These are phyloP conservation scores for Sphaeridia pumilis DNA, from an alignment of 2,888 invertebrate species.

Conservation along the genomic window DNA sequence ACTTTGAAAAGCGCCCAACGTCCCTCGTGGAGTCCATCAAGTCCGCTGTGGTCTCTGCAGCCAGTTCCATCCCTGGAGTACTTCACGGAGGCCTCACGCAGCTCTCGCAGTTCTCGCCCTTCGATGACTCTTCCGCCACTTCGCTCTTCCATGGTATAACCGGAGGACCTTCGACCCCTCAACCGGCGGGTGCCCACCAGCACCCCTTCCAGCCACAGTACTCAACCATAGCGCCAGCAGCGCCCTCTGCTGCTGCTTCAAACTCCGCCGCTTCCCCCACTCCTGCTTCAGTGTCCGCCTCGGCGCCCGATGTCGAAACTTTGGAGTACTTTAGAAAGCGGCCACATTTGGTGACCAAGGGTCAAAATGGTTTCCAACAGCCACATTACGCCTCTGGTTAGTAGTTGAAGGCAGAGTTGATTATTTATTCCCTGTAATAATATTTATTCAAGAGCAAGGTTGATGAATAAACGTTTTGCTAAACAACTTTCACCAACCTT, in stretches of 20 bases:
- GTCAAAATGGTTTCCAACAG: slow-evolving; percentile 5
- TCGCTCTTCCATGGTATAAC: not conserved
- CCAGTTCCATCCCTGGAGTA: slow-evolving; percentile 20
- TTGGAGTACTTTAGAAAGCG: slow-evolving; percentile 31
- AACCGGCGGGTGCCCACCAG: not conserved
- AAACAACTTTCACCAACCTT: slow-evolving; percentile 1
- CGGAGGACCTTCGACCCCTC: too few relatives aligned
- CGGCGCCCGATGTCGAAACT: slow-evolving; percentile 19
- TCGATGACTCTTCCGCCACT: slow-evolving; percentile 14
- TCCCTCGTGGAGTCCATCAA: slow-evolving; percentile 15
- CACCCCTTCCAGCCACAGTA: not conserved
- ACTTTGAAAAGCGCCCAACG: slow-evolving; percentile 3
- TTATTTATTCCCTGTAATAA: slow-evolving; percentile 9
- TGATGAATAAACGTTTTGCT: slow-evolving; percentile 2
- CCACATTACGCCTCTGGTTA: slow-evolving; percentile 12
- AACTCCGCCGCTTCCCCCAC: not conserved
- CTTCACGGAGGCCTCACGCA: slow-evolving; percentile 27
- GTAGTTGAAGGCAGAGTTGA: slow-evolving; percentile 1
- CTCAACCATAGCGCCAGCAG: not conserved
- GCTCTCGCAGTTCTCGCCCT: slow-evolving; percentile 12
- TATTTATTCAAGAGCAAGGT: slow-evolving; percentile 1
- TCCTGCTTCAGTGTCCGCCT: not conserved
- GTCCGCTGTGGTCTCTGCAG: slow-evolving; percentile 18
- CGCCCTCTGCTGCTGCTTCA: not conserved
- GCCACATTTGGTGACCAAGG: slow-evolving; percentile 21